Conservation (phyloP, 1,140 invertebrate species). For the Pantala flavescens region DNA sequence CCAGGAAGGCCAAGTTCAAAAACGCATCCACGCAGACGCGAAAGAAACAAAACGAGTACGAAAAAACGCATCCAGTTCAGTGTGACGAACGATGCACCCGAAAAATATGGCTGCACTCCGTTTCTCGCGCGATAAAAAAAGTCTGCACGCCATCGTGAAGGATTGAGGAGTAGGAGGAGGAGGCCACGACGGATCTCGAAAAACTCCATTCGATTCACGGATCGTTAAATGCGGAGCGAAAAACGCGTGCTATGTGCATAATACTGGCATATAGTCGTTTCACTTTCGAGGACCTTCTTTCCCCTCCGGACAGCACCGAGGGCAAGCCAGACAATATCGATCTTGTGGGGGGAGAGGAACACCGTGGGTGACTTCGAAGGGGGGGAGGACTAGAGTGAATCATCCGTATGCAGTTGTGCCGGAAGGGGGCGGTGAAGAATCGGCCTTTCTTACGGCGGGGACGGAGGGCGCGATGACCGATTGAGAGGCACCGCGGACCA, state of each 20-base stretch:
- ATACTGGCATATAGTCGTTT: background rate
- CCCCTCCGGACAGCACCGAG: background rate
- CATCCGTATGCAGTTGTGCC: too few species aligned
- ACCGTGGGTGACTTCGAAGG: background rate
- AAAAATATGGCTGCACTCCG: background rate
- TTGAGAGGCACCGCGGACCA: too few species aligned
- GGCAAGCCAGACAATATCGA: constrained; percentile 7
- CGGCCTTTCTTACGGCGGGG: too few species aligned
- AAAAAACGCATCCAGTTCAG: too few species aligned
- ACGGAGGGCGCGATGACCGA: too few species aligned
- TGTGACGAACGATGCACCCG: too few species aligned
- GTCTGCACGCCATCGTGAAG: background rate
- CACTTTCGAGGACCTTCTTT: background rate
- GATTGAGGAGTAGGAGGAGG: background rate
- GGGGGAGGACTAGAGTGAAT: background rate
- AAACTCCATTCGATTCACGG: background rate
- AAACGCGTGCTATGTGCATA: background rate
- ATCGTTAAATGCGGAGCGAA: background rate
- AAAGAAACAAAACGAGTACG: too few species aligned
- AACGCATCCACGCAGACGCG: too few species aligned
- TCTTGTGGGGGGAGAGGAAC: background rate
- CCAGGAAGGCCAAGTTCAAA: too few species aligned
- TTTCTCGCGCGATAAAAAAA: background rate
- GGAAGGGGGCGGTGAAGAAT: too few species aligned
- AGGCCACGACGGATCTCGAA: background rate